Percentiles rank a stretch among this genome's conserved stretches.
Conservation (phyloP, 2,797 vertebrate species). For the Lacerta bilineata region DNA sequence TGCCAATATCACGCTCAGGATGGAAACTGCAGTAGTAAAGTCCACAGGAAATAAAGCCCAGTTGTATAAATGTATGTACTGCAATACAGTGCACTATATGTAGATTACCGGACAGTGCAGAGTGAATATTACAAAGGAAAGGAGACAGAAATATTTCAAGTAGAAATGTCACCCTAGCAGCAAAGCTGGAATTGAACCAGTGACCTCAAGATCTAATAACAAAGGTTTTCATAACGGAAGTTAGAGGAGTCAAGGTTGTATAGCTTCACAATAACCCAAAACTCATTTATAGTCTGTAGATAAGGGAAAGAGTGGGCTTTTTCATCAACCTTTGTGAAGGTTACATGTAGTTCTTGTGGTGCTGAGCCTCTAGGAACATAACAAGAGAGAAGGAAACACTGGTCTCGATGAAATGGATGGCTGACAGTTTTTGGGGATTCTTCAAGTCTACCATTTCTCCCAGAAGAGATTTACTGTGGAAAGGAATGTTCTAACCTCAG, state of each 20-base stretch:
- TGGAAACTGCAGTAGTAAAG: not conserved
- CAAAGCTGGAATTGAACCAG: not conserved
- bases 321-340: not conserved
- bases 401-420: not conserved
- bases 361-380: not conserved
- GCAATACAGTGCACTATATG: too few species aligned
- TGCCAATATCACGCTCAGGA: not conserved
- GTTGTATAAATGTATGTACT: not conserved
- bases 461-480: not conserved
- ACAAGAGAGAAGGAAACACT: not conserved
- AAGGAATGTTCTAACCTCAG: not conserved
- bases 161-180: not conserved
- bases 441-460: not conserved
- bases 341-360: not conserved
- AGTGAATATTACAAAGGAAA: not conserved
- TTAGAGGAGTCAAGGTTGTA: not conserved
- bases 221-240: not conserved
- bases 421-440: too few species aligned
- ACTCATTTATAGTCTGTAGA: not conserved
- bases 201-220: not conserved
- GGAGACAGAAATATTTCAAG: not conserved
- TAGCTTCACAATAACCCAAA: not conserved
- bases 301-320: not conserved
- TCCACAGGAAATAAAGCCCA: not conserved
- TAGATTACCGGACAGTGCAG: not conserved